Evolutionary conservation across 2,888 invertebrate species (phyloP), one percentile per base, ranked within the genome.

Genomic region (Tortricodes alternella): DNA sequence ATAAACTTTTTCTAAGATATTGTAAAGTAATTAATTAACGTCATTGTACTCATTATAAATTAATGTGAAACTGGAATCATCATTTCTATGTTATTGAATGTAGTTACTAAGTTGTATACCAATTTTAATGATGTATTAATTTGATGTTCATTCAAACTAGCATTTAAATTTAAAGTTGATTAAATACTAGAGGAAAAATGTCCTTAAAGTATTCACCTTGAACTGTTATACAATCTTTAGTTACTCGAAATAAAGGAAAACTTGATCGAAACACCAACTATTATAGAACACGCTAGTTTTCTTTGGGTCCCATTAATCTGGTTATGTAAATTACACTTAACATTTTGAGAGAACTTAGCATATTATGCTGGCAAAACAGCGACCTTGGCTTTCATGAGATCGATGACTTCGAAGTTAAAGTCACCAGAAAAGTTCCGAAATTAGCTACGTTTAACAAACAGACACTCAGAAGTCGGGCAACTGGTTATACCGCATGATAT

Each of bases 381-480:
- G 48, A 11, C 55, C 55, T 56, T 56, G 55, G 21, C n/a, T 23
- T 27, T 56, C 50, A 50, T 37, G 50, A 18, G 55, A 44, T 49
- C 55, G 16, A 43, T 35, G 55, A 50, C 55, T 24, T 15, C 41
- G 15, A n/a, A 16, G 46, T 16, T 13, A 38, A 49, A 24, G 27
- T 43, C 32, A 16, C 24, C 39, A 39, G 39, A 18, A 46, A 46
- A 48, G 29, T 27, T 48, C 46, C 53, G 3, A 53, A 53, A 46
- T 53, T 46, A 34, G 46, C 16, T 41, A 41, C 32, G 21, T 41
- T 16, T 15, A 15, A 18, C 21, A 27, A 23, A 37, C 37, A 29
- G 11, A 21, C n/a, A 23, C 13, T 3, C 23, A 21, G 23, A 18
- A 53, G 46, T 34, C 23, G 21, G n/a, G 8, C 11, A n/a, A 53